Evolutionary conservation across 2,888 invertebrate genomes (phyloP), one percentile per base, ranked within the genome.

Genomic region (Polymixis flavicincta): DNA sequence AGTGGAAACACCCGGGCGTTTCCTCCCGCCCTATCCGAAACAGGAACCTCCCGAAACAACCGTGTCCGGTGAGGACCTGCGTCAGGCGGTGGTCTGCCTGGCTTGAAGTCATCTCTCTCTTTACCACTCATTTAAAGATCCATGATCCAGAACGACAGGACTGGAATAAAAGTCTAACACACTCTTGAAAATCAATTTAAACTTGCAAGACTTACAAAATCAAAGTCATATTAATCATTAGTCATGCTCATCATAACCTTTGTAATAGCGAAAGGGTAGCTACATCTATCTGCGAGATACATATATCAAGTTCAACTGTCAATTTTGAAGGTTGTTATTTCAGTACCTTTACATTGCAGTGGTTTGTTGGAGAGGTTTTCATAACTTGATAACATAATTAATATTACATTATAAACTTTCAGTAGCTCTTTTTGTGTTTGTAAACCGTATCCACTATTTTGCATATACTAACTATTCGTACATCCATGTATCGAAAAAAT

Each of bases 401-500:
- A 22, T n/a, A 60, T 37, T 61, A 14, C n/a, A 37, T 7, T 19
- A 19, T 19, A 13, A 19, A 19, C 19, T 25, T 25, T 45, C 11
- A 25, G 63, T 42, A 17, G 17, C 17, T 14, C 19, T 32, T 50
- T 3, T 22, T 50, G 22, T 13, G 28, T 48, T 9, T 32, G 28
- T 28, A 22, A 28, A 52, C 52, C 32, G 11, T n/a, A 54, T 66
- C 54, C n/a, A 37, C 11, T 55, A 66, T 66, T 54, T 45, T 37
- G 48, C 54, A 64, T 52, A 54, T 59, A 14, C 11, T 14, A 57
- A 52, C 11, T 13, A 61, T 78, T 77, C 5, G 50, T 45, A 78
- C 54, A 72, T 78, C 25, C 9, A 72, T 78, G 77, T 71, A 25
- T 54, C 28, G 17, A 50, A 61, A 6, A 4, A 28, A 42, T 45